Evolutionary conservation across 2,888 invertebrate species (phyloP), one percentile per base, ranked within the genome.

Genomic region (Sminthurides aquaticus): DNA sequence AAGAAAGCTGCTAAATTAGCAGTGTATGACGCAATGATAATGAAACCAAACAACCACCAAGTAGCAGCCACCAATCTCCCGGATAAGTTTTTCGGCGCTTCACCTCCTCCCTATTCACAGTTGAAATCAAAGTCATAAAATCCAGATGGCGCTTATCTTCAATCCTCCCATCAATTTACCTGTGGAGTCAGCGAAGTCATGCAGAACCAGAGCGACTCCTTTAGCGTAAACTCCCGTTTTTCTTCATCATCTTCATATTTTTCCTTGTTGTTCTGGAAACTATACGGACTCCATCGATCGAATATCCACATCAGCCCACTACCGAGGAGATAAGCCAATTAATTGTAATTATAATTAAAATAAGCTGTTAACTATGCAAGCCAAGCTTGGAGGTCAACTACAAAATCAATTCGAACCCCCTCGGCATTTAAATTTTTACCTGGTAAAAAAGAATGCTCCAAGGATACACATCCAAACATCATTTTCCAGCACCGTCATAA

Each of bases 31-130:
- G 98, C 98, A 77, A 98, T 97, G 71, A 98, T 95, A 77, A 98
- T 97, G 79, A 98, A 98, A 0, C 97, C 96, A 80, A 98, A 98
- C 26, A 98, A 81, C 98, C 98, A 98, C 97, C 96, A 97, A 0
- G 96, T 97, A 1, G 97, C 97, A 0, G 97, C 97, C 0, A 98
- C 88, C n/a, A 98, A 81, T 60, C 97, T 84, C 0, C 97, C 97
- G 0, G 96, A 96, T 0, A 97, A 82, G 79, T 97, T 97, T 78
- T 95, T 94, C 0, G 96, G 96, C 0, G 95, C 95, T 79, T 96
- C 95, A 0, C 95, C 95, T 0, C 95, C 95, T 0, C 95, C 94
- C 79, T 90, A 86, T n/a, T n/a, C n/a, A n/a, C 72, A 57, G 68
- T 65, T 48, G 65, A 56, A 25, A 63, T 20, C 29, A 27, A 48